These are phyloP conservation scores for Erythrolamprus reginae DNA, from an alignment of 2,113 vertebrate species.

Conservation along the genomic window DNA sequence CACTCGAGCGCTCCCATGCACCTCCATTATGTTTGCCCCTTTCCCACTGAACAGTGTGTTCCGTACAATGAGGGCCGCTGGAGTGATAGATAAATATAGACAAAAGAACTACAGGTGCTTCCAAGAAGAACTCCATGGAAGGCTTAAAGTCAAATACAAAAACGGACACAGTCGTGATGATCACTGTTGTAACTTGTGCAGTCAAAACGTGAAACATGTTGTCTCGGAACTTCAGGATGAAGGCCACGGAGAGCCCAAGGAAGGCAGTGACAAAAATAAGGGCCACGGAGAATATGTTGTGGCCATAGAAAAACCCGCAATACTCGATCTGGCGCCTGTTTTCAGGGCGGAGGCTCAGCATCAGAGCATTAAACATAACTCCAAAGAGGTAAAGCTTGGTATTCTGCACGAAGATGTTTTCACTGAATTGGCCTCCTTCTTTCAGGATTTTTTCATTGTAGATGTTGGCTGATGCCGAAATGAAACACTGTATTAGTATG, in stretches of 20 bases:
- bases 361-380: conserved; percentile 85
- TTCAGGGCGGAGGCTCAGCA: conserved; percentile 72
- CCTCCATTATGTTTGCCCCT: conserved; percentile 78
- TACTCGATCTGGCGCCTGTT: conserved; percentile 75
- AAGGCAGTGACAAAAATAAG: conserved; percentile 91
- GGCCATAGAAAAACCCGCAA: conserved; percentile 91
- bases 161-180: conserved; percentile 85
- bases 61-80: conserved; percentile 71
- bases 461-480: conserved; percentile 94
- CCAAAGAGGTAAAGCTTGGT: conserved; percentile 91
- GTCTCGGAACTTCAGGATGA: conserved; percentile 96
- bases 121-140: conserved; percentile 88
- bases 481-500: conserved; percentile 89
- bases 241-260: conserved; percentile 90
- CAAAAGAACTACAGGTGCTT: conserved; percentile 90
- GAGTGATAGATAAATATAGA: conserved; percentile 94
- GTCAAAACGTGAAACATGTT: conserved; percentile 99
- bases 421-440: conserved; percentile 81
- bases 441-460: conserved; percentile 99
- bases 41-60: conserved; percentile 73
- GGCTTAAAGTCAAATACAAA: conserved; percentile 91
- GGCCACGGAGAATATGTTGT: conserved; percentile 83
- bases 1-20: conserved; percentile 84
- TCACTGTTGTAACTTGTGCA: conserved; percentile 89
- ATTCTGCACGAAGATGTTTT: conserved; percentile 96